Base-by-base conservation (phyloP, 2,797 vertebrate species). In the Pantherophis alleghaniensis region DNA sequence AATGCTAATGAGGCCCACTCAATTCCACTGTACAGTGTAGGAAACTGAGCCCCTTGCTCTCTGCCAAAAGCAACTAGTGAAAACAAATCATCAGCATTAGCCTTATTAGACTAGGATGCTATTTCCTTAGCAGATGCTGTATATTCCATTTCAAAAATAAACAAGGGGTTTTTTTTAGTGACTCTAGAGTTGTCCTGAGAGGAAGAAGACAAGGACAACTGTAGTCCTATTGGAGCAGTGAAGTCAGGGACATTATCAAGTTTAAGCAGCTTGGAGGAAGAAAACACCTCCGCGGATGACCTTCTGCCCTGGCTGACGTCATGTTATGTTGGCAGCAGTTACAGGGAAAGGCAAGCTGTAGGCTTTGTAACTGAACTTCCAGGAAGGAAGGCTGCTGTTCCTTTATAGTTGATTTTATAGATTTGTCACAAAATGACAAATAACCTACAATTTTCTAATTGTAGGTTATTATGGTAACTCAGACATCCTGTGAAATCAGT, bases 111-210 rank as follows among this genome's bases (percentile, higher is more conserved):
- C 69, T 69, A 90, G n/a, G 53, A 20, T 0, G 0, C 74, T 66
- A 0, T 94, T 96, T 95, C 93, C 93, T 94, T 95, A 93, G 94
- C 92, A 93, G 89, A 91, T 0, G 69, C 59, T 56, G 61, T 86
- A 90, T 60, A 55, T 87, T 91, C 51, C 0, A 0, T 90, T 88
- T 90, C 0, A 0, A 0, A 0, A 93, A 90, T 51, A 90, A 32
- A 42, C 3, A 59, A 93, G 90, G 2, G 0, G 51, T 59, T 91
- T 94, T 83, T 79, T 87, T 91, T n/a, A 94, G 87, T 26, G 47
- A 61, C 42, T 0, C 0, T 61, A 87, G 79, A 94, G 56, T 93
- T 88, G 91, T 37, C 28, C 28, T 90, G 24, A 47, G 86, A 66
- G 26, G 16, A 7, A 1, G 56, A 47, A 1, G 55, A 18, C 4